Base-by-base conservation (phyloP, 2,888 invertebrate genomes). In the Digitonthophagus gazella region DNA sequence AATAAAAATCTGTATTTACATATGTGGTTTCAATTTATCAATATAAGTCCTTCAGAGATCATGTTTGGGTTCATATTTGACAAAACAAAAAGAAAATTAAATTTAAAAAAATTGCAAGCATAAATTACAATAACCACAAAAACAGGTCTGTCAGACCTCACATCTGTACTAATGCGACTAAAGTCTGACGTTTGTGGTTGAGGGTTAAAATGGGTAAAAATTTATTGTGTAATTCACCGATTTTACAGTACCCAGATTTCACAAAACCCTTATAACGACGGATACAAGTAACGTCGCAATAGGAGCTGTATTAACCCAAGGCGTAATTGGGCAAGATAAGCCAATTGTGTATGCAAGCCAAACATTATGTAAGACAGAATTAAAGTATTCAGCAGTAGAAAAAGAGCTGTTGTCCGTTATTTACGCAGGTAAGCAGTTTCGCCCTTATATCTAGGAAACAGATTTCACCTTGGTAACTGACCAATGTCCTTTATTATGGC, bases 221-320 rank as follows among this genome's bases (percentile, higher is more conserved):
- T 15, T n/a, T 66, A 16, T 19, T 66, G 14, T 55, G 15, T 14
- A 55, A 66, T 18, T n/a, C n/a, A n/a, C n/a, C n/a, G n/a, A n/a
- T n/a, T n/a, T n/a, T n/a, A n/a, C n/a, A n/a, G n/a, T n/a, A 20
- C 56, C 54, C 58, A 65, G 0, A 56, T 64, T 8, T 8, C 58
- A 54, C 28, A 64, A 20, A 58, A 71, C 28, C 65, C 67, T 66
- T 1, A 16, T 68, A 58, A 65, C 68, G 2, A 69, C 71, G 4
- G 69, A n/a, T n/a, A n/a, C n/a, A n/a, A n/a, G n/a, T n/a, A n/a
- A n/a, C n/a, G n/a, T n/a, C n/a, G n/a, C n/a, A 69, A 15, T 54
- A n/a, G 54, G 54, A n/a, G 54, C 54, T 1, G 14, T 54, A 54
- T 14, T 54, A n/a, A n/a, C 54, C 14, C 54, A 54, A 54, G 54